Evolutionary conservation across 2,113 vertebrate genomes (phyloP).

Genomic region (Salvelinus alpinus): DNA sequence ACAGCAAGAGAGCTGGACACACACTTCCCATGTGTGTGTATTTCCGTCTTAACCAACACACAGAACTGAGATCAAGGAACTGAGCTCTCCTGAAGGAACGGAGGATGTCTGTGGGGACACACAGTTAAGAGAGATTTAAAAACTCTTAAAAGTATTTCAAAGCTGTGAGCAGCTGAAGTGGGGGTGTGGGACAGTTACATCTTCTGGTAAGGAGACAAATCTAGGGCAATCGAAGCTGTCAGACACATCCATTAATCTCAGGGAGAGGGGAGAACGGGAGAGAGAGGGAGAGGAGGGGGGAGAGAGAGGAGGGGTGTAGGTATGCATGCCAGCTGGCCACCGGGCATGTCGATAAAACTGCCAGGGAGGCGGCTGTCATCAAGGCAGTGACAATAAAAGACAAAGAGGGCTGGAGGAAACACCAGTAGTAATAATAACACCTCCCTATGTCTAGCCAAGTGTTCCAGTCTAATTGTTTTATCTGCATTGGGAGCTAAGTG

Average conservation of each 20-base stretch:
- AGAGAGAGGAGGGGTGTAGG: slow-evolving; percentile 31
- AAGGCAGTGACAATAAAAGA: slow-evolving; percentile 46
- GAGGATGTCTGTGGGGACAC: not conserved
- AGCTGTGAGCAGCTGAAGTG: slow-evolving; percentile 45
- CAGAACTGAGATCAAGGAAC: slow-evolving; percentile 2
- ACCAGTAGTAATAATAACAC: slow-evolving; percentile 15
- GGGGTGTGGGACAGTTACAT: slow-evolving; percentile 50
- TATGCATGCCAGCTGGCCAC: slow-evolving; percentile 65
- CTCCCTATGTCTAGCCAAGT: slow-evolving; percentile 5
- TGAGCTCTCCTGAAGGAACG: not conserved
- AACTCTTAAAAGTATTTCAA: slow-evolving; percentile 40
- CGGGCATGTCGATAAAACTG: slow-evolving; percentile 68
- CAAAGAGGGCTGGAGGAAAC: slow-evolving; percentile 32
- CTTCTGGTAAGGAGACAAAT: slow-evolving; percentile 65
- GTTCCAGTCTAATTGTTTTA: slow-evolving; percentile 2
- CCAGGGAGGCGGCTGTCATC: slow-evolving; percentile 43
- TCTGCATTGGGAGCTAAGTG: slow-evolving; percentile 7
- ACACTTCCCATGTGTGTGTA: not conserved
- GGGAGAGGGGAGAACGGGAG: slow-evolving; percentile 9
- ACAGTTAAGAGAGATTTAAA: slow-evolving; percentile 39
- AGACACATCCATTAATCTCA: slow-evolving; percentile 68
- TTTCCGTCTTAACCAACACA: not conserved
- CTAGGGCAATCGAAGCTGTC: slow-evolving; percentile 65
- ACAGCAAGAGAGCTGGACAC: not conserved
- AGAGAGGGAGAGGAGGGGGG: too few species aligned